A percentile compares a stretch with the other conserved stretches of the same genome.
phyloP scores from a whole-genome alignment of 2,888 invertebrate genomes.

The Lasiommata megera region DNA sequence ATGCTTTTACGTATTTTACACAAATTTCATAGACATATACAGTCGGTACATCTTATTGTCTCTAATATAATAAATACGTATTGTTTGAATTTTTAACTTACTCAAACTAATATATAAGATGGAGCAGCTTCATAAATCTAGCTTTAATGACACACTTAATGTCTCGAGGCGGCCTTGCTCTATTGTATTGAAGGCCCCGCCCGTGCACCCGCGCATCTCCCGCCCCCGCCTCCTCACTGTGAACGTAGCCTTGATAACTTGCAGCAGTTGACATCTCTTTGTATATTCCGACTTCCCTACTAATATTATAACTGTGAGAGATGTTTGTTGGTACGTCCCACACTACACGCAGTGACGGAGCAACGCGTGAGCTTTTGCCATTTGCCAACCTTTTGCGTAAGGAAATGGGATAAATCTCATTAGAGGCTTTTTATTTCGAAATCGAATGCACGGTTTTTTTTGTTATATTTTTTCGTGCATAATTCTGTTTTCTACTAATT shows the following conservation, averaged over 20 bases:
- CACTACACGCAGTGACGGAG: too few species aligned
- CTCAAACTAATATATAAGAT: conserved; percentile 10
- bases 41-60: neutral
- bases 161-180: conserved; percentile 17
- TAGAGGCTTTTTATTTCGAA: too few species aligned
- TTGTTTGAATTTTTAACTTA: conserved; percentile 1
- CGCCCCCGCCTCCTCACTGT: conserved; percentile 14
- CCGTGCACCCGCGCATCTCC: neutral
- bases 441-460: too few species aligned
- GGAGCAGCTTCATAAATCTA: conserved; percentile 15
- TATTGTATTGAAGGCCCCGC: conserved; percentile 15
- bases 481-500: too few species aligned
- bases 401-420: too few species aligned
- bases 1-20: too few species aligned
- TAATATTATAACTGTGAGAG: too few species aligned
- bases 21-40: neutral
- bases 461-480: too few species aligned
- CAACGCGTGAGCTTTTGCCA: too few species aligned
- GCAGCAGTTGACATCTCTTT: conserved; percentile 28
- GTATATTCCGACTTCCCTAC: neutral
- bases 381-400: too few species aligned
- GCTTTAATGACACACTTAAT: conserved; percentile 19
- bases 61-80: neutral
- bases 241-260: conserved; percentile 23
- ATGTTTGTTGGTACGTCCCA: too few species aligned